These are phyloP conservation scores for Bombus confusus DNA, from an alignment of 1,140 invertebrate genomes.

Conservation along the genomic window DNA sequence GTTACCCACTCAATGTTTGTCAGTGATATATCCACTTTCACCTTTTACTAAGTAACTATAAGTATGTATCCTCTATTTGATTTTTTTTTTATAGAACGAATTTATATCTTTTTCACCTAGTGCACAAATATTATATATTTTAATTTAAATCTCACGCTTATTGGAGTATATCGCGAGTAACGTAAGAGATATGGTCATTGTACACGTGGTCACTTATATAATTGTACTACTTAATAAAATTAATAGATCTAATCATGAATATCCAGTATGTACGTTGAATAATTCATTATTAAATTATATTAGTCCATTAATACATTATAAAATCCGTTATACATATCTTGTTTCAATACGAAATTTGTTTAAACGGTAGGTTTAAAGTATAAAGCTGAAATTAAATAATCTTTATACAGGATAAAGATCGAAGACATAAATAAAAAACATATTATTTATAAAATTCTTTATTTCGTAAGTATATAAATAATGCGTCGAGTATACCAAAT, in stretches of 20 bases:
- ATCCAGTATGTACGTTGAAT: neutral
- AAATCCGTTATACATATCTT: no score
- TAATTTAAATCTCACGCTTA: neutral
- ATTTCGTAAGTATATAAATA: neutral
- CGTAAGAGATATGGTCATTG: neutral
- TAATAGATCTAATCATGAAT: neutral
- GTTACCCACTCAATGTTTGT: neutral
- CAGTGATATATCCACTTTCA: neutral
- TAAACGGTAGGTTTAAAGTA: neutral
- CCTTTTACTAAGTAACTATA: neutral
- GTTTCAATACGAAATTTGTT: neutral
- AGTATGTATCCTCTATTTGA: neutral
- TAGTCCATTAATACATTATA: no score
- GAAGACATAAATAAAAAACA: neutral
- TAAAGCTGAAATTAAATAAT: neutral
- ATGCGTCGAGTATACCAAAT: neutral
- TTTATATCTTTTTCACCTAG: neutral
- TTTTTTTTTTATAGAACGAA: neutral
- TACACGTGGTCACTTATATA: conserved; percentile 1
- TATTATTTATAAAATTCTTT: neutral
- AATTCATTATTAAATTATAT: no score
- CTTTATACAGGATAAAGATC: neutral
- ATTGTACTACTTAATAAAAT: neutral
- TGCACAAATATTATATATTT: neutral
- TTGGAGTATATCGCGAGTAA: no score